A percentile compares a stretch with the other conserved stretches of the same genome.
Conservation (phyloP, 2,888 invertebrate species). For the Callinectes sapidus region DNA sequence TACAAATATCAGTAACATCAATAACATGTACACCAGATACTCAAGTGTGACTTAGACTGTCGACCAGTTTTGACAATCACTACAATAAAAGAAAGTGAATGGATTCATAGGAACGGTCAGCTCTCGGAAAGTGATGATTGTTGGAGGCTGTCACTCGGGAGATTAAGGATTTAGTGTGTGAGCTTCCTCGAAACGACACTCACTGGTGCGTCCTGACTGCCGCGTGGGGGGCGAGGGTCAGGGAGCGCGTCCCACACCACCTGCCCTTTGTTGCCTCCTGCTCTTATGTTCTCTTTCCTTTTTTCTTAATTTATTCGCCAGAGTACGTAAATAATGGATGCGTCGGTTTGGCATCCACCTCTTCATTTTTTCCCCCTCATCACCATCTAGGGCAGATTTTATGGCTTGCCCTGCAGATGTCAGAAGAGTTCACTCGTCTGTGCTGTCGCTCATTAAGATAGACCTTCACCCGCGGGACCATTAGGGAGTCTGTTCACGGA, state of each 20-base stretch:
- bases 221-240: background rate
- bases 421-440: background rate
- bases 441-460: background rate
- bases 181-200: background rate
- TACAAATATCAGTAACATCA: background rate
- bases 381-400: background rate
- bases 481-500: constrained; percentile 1
- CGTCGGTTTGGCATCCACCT: background rate
- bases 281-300: background rate
- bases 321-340: background rate
- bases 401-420: background rate
- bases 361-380: background rate
- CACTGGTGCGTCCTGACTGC: background rate
- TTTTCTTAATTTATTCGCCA: background rate
- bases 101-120: background rate
- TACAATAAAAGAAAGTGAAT: background rate
- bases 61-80: background rate
- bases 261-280: background rate
- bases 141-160: background rate
- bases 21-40: background rate
- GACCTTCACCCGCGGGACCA: background rate
- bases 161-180: background rate
- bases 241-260: background rate
- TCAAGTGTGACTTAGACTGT: background rate
- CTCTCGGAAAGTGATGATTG: background rate